Evolutionary conservation across 2,888 invertebrate species (phyloP).

Genomic region (Callosobruchus maculatus): DNA sequence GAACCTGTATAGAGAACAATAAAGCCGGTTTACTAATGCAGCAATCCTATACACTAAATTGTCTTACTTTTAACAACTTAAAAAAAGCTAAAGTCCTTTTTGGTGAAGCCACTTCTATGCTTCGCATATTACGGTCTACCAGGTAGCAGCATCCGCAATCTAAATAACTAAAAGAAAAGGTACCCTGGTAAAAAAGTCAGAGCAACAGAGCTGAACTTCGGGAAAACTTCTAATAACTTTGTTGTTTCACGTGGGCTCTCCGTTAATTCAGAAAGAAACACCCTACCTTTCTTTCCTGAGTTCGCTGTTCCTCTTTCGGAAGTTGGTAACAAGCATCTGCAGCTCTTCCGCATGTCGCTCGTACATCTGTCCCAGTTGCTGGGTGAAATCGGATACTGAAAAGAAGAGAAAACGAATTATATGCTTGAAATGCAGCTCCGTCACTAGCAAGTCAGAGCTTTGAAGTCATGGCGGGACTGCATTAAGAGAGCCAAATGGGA

Average conservation of each 20-base stretch:
- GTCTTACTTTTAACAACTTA: too few relatives aligned
- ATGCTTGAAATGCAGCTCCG: not conserved
- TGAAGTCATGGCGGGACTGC: not conserved
- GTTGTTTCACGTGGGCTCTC: not conserved
- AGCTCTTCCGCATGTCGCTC: slow-evolving; percentile 86
- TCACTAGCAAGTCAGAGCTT: not conserved
- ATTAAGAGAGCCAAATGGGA: not conserved
- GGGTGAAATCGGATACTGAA: slow-evolving; percentile 88
- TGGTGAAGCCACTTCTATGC: too few relatives aligned
- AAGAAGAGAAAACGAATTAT: slow-evolving; percentile 36
- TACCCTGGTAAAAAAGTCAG: too few relatives aligned
- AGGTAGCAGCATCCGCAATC: too few relatives aligned
- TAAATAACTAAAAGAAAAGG: too few relatives aligned
- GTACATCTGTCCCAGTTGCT: slow-evolving; percentile 83
- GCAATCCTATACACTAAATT: too few relatives aligned
- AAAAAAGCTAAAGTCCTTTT: too few relatives aligned
- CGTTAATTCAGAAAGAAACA: not conserved
- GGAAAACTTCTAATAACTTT: not conserved
- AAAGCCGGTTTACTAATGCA: too few relatives aligned
- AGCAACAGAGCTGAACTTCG: too few relatives aligned
- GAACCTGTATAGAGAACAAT: too few relatives aligned
- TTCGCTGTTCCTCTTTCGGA: slow-evolving; percentile 80
- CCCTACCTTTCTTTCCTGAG: slow-evolving; percentile 78
- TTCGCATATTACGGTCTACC: too few relatives aligned
- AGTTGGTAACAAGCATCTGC: slow-evolving; percentile 80